Evolutionary conservation across 1,140 invertebrate species (phyloP), one percentile per base, ranked within the genome.

Genomic region (Lucilia cuprina): DNA sequence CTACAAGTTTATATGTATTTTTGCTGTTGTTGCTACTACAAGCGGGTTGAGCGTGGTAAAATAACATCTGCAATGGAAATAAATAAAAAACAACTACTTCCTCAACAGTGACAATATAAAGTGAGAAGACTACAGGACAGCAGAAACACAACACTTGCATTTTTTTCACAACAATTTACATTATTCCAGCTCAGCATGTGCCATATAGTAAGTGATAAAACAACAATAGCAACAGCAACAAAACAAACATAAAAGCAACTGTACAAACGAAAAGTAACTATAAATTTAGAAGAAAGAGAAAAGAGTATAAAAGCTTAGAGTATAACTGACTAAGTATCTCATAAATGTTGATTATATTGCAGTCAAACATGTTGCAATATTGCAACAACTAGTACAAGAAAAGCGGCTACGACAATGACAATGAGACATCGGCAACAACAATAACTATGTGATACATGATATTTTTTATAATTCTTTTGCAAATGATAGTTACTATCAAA

Each of bases 301-400:
- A 30, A 2, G 41, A 41, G 41, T 8, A 41, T 41, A 41, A 41
- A 41, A 41, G 2, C 41, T 41, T 30, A 30, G 49, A 49, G 49
- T 49, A 49, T 78, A 19, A 78, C 75, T 49, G 19, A 80, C 77
- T 80, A 50, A 80, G 77, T 50, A 8, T 47, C 77, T 13, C 77
- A 80, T 80, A 80, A 80, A 80, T 80, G 77, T 49, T 80, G 77
- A 80, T 80, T 49, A 25, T 80, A 80, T 50, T 80, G 19, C 41
- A 80, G 74, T 77, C 41, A 25, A 78, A 49, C 77, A 80, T 80
- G 77, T 21, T 34, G 41, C 77, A n/a, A 50, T 80, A 49, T 49
- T 19, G 12, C 77, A 80, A 25, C 41, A 80, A 49, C 17, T 30
- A 30, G 1, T 30, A 30, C 25, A 30, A 30, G 3, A 30, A 30